phyloP scores from a whole-genome alignment of 2,888 invertebrate species.

The Epinotia bilunana region DNA sequence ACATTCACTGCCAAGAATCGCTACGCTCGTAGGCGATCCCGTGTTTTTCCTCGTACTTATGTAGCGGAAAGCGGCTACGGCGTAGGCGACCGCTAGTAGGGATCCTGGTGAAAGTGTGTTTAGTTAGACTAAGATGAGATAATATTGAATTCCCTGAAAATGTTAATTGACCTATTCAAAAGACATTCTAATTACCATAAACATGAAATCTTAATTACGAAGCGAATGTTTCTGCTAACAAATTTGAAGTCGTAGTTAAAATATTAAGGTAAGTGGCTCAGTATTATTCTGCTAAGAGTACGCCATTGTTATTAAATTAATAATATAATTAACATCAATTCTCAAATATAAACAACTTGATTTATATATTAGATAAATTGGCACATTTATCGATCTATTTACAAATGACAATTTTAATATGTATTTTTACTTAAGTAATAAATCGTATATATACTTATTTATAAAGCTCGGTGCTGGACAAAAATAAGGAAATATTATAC shows the following conservation, averaged over 20 bases:
- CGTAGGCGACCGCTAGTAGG: too few species aligned
- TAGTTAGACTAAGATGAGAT: neutral
- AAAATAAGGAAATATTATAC: constrained; percentile 5
- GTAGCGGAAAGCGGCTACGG: too few species aligned
- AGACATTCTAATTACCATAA: neutral
- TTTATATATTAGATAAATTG: constrained; percentile 58
- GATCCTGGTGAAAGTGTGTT: too few species aligned
- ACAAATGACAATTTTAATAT: constrained; percentile 50
- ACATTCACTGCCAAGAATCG: too few species aligned
- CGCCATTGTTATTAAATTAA: constrained; percentile 56
- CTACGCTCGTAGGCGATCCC: too few species aligned
- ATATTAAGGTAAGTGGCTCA: neutral
- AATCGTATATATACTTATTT: constrained; percentile 9
- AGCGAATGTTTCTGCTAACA: neutral
- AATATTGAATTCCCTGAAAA: neutral
- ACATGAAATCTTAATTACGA: neutral
- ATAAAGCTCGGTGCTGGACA: constrained; percentile 30
- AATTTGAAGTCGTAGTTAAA: neutral
- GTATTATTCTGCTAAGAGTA: constrained; percentile 46
- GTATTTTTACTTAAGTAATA: constrained; percentile 25
- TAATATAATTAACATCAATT: constrained; percentile 56
- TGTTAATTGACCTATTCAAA: neutral
- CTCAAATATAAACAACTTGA: constrained; percentile 48
- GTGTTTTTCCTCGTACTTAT: too few species aligned
- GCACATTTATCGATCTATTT: constrained; percentile 64